Percentiles rank a stretch among this genome's conserved stretches.
These are phyloP conservation scores for Pteronura brasiliensis DNA, from an alignment of 2,113 vertebrate genomes.

Conservation along the genomic window DNA sequence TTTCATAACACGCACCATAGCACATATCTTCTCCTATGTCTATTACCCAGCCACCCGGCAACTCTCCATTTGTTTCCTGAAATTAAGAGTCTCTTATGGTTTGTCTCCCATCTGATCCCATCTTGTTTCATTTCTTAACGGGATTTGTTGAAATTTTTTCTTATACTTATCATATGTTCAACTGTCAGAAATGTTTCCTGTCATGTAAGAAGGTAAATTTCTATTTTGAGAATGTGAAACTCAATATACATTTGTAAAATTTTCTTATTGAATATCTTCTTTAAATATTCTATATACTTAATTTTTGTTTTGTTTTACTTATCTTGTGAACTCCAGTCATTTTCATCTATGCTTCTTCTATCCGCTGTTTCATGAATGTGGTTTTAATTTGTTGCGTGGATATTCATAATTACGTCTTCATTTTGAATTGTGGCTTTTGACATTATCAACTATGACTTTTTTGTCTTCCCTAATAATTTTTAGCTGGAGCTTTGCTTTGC, in stretches of 20 bases:
- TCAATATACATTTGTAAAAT: not conserved
- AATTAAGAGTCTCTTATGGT: no score
- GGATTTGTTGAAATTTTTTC: not conserved
- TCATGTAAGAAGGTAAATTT: conserved; percentile 3
- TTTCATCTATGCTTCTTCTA: not conserved
- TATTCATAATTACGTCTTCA: not conserved
- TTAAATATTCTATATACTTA: not conserved
- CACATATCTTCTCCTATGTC: no score
- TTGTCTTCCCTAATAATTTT: not conserved
- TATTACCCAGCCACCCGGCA: no score
- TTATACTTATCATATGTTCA: not conserved
- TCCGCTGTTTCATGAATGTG: not conserved
- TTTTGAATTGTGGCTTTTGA: not conserved
- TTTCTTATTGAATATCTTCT: not conserved
- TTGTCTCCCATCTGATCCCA: no score
- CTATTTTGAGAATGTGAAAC: not conserved
- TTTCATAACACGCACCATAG: no score
- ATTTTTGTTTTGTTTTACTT: not conserved
- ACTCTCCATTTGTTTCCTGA: no score
- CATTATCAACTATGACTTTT: not conserved
- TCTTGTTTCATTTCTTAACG: not conserved
- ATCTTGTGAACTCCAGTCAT: not conserved
- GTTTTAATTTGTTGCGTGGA: not conserved
- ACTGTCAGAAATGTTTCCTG: not conserved
- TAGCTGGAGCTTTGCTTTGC: not conserved